phyloP scores from a whole-genome alignment of 2,113 vertebrate genomes.

The Scomber colias region DNA sequence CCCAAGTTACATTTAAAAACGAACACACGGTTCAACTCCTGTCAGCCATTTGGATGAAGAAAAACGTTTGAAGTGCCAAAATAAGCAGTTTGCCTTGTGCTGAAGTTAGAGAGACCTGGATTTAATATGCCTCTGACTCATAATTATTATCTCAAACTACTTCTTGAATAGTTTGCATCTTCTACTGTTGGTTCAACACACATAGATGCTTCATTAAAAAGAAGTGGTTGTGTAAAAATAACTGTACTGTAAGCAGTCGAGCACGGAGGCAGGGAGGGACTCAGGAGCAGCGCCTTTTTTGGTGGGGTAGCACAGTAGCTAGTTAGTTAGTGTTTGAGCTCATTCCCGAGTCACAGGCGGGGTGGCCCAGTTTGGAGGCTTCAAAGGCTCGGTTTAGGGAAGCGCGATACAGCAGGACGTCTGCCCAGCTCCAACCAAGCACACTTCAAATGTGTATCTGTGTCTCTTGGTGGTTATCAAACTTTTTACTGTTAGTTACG shows the following conservation, averaged over 20 bases:
- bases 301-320: conserved; percentile 62
- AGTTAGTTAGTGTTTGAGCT: conserved; percentile 67
- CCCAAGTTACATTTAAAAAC: conserved; percentile 39
- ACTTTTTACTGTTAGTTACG: conserved; percentile 35
- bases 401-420: conserved; percentile 73
- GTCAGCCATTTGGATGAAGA: conserved; percentile 33
- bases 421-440: conserved; percentile 61
- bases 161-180: conserved; percentile 69
- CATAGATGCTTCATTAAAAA: conserved; percentile 77
- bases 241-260: conserved; percentile 53
- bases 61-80: conserved; percentile 54
- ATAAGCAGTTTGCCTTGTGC: conserved; percentile 28
- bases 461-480: conserved; percentile 53
- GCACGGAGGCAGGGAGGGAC: conserved; percentile 59
- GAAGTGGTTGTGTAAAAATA: conserved; percentile 76
- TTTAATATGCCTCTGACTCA: conserved; percentile 46
- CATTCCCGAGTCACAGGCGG: conserved; percentile 80
- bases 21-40: conserved; percentile 52
- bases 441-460: conserved; percentile 59
- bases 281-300: conserved; percentile 70
- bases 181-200: conserved; percentile 50
- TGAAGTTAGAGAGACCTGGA: conserved; percentile 46
- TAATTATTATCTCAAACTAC: conserved; percentile 67
- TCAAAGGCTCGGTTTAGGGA: conserved; percentile 78
- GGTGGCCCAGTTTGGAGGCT: conserved; percentile 81